A percentile compares a stretch with the other conserved stretches of the same genome.
Conservation (phyloP, 1,140 invertebrate genomes). For the Zaprionus vittiger region DNA sequence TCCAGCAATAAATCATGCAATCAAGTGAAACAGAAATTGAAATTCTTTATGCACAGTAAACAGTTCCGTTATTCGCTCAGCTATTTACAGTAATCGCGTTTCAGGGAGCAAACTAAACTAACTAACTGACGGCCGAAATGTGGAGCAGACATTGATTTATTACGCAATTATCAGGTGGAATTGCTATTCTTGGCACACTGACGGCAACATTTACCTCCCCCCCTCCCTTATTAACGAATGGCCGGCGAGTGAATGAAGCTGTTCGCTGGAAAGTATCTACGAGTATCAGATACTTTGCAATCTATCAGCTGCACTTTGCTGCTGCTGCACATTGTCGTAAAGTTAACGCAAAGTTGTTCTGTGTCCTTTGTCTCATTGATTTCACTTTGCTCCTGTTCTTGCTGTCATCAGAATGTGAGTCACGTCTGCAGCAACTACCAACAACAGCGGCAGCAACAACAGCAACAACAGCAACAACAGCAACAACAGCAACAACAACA, state of each 20-base stretch:
- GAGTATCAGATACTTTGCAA: conserved; percentile 11
- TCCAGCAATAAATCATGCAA: conserved; percentile 1
- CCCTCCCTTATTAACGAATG: conserved; percentile 1
- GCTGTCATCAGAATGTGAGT: conserved; percentile 42
- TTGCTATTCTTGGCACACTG: conserved; percentile 43
- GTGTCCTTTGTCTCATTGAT: conserved; percentile 35
- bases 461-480: conserved; percentile 23
- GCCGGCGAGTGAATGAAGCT: conserved; percentile 9
- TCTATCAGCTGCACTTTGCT: conserved; percentile 20
- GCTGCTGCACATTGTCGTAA: conserved; percentile 23
- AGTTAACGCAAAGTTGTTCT: neutral
- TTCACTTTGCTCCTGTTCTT: conserved; percentile 32
- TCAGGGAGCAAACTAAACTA: conserved; percentile 43
- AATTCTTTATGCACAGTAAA: conserved; percentile 30
- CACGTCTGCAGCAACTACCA: conserved; percentile 46
- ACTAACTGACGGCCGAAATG: conserved; percentile 68
- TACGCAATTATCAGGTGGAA: conserved; percentile 62
- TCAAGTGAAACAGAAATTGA: conserved; percentile 10
- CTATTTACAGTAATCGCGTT: conserved; percentile 54
- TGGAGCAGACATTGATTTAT: conserved; percentile 78
- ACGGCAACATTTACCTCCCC: conserved; percentile 12
- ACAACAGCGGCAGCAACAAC: conserved; percentile 40
- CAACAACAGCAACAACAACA: conserved; percentile 35
- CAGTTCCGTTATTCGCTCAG: conserved; percentile 38
- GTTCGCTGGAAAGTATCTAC: neutral